Base-by-base conservation (phyloP, 1,140 invertebrate genomes). In the Drosophila kurseongensis region DNA sequence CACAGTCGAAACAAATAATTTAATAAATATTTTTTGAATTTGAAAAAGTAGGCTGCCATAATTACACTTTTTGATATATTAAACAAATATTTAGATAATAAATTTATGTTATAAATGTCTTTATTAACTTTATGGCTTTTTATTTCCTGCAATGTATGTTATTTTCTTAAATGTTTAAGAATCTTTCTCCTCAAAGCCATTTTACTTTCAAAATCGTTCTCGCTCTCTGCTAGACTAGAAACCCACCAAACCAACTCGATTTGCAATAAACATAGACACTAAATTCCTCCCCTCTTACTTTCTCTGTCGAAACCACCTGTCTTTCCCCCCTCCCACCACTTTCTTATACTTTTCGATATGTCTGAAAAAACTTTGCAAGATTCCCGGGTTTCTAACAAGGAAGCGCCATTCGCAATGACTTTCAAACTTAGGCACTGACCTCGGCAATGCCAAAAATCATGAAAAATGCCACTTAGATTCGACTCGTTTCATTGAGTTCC, bases 351-450 rank as follows among this genome's bases (percentile, higher is more conserved):
- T 27, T 29, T 10, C 4, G 18, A 50, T 51, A 38, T 16, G 13
- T 18, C 18, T 18, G 47, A 32, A 27, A 32, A 14, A 56, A 14
- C 14, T 23, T 29, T 6, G 23, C 23, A 6, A 13, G 35, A 47
- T 67, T 59, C 41, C 61, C 61, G 75, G 40, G 57, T 32, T 41
- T 65, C 45, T 66, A 75, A 75, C 72, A 14, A 75, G 61, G 73
- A 75, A 75, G 44, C 69, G 27, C 7, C 50, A 13, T 3, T 44
- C 16, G 41, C 36, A 40, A 44, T 67, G 73, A 76, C 72, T 76
- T 76, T 76, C 74, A 77, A 68, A 68, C 55, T 45, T 36, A 58
- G 75, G 57, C 71, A 86, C 73, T 71, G 78, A 85, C 81, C 82
- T 86, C 74, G 56, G 62, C 61, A 80, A 51, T 69, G 68, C 74